phyloP scores from a whole-genome alignment of 2,113 vertebrate species.

The Arizona elegans region DNA sequence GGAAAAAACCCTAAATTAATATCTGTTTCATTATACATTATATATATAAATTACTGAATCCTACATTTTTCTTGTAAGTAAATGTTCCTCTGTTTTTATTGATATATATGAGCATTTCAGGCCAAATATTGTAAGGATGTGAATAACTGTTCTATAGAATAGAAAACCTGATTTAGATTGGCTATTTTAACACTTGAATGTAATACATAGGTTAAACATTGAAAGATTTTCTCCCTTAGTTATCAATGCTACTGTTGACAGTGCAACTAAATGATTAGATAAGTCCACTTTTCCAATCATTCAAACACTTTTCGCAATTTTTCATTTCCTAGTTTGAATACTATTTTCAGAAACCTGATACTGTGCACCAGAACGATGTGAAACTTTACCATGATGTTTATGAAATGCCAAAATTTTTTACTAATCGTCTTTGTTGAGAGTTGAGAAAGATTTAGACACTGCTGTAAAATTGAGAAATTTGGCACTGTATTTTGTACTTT shows the following conservation, averaged over 20 bases:
- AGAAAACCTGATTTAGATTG: background rate
- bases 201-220: slow-evolving; percentile 12
- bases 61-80: background rate
- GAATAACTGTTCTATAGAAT: background rate
- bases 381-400: background rate
- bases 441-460: background rate
- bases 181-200: background rate
- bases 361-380: background rate
- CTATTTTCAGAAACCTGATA: background rate
- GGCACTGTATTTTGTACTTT: background rate
- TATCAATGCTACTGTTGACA: background rate
- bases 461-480: background rate
- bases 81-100: background rate
- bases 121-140: background rate
- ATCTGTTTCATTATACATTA: background rate
- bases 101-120: background rate
- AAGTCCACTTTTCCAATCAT: background rate
- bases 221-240: background rate
- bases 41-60: background rate
- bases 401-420: background rate
- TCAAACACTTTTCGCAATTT: slow-evolving; percentile 6
- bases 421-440: background rate
- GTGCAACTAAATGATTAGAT: slow-evolving; percentile 16
- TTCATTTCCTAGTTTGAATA: slow-evolving; percentile 1
- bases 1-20: background rate